Percentiles rank a stretch among this genome's conserved stretches.
Conservation (phyloP, 2,888 invertebrate species). For the Cinara cedri region DNA sequence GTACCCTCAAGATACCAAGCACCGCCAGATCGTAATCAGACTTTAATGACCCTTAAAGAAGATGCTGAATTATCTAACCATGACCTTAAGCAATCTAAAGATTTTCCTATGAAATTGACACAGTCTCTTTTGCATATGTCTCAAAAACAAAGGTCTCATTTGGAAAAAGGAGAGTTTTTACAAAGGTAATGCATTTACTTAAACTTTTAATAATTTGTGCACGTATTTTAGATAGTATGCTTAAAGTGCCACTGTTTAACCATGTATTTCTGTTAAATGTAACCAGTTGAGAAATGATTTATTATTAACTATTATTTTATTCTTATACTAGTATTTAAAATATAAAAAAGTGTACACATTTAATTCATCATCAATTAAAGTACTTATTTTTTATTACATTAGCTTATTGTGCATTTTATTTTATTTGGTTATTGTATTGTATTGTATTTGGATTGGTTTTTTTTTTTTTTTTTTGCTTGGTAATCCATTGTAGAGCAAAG, state of each 20-base stretch:
- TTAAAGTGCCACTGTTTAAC: background rate
- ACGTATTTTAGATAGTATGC: conserved; percentile 20
- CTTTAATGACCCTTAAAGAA: conserved; percentile 46
- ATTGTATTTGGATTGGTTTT: conserved; percentile 60
- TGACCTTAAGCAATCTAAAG: conserved; percentile 46
- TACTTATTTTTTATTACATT: background rate
- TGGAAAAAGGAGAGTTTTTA: conserved; percentile 49
- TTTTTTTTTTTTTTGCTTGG: conserved; percentile 62
- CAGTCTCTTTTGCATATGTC: conserved; percentile 53
- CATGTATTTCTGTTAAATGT: background rate
- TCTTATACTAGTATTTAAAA: too few species aligned
- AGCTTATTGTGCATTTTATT: conserved; percentile 33
- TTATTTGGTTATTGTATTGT: conserved; percentile 25
- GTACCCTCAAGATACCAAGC: conserved; percentile 48
- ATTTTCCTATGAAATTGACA: conserved; percentile 46
- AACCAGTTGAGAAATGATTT: background rate
- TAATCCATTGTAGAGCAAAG: conserved; percentile 62
- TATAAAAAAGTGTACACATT: background rate
- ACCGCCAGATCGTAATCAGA: conserved; percentile 37
- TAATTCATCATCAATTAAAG: background rate
- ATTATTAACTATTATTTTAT: background rate
- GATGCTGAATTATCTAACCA: conserved; percentile 51
- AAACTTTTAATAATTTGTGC: background rate
- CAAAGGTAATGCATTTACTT: conserved; percentile 36
- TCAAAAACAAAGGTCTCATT: conserved; percentile 52